Conservation (phyloP, 2,797 vertebrate species). For the Xyrichtys novacula region DNA sequence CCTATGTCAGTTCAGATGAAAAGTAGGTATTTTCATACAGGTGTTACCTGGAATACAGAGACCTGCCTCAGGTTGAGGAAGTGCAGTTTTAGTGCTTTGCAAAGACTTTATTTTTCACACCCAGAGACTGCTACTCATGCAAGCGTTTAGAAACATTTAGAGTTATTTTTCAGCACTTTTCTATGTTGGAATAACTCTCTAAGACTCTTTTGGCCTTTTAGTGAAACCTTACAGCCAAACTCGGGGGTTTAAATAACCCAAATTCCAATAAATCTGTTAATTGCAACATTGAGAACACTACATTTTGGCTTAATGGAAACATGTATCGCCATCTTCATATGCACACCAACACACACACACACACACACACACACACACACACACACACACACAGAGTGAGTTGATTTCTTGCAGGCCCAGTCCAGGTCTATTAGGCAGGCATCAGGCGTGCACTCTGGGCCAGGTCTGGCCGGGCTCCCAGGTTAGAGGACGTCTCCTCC, state of each 20-base stretch:
- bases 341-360: not conserved
- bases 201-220: conserved; percentile 2
- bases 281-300: conserved; percentile 20
- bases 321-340: conserved; percentile 25
- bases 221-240: conserved; percentile 18
- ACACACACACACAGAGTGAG: conserved; percentile 32
- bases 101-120: too few species aligned
- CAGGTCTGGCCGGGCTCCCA: conserved; percentile 81
- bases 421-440: conserved; percentile 81
- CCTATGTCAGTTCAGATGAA: too few species aligned
- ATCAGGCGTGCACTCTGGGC: conserved; percentile 72
- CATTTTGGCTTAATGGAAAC: conserved; percentile 22
- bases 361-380: conserved; percentile 29
- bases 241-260: conserved; percentile 39
- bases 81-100: too few species aligned
- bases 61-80: too few species aligned
- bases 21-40: too few species aligned
- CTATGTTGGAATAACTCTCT: not conserved
- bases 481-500: conserved; percentile 86
- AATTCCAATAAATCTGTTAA: conserved; percentile 36
- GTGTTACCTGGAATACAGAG: too few species aligned
- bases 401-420: conserved; percentile 52
- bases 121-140: too few species aligned
- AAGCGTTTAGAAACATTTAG: too few species aligned
- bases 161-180: not conserved